Base-by-base conservation (phyloP, 1,140 invertebrate species). In the Pogonomyrmex barbatus region DNA sequence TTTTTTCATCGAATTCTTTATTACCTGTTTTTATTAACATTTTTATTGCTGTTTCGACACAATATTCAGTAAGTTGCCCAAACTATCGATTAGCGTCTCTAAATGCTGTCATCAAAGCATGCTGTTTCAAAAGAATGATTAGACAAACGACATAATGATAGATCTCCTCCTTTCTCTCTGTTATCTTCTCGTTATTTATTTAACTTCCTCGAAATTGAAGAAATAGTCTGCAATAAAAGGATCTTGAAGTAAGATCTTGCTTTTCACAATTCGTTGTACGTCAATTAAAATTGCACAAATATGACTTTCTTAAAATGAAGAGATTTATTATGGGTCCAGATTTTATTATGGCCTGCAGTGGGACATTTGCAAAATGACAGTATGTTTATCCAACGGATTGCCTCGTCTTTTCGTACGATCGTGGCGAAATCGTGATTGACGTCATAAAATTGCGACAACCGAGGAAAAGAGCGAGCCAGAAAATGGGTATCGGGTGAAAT, bases 51-150 rank as follows among this genome's bases (percentile, higher is more conserved):
- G 63, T 84, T 68, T 87, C 86, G 81, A 67, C 79, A 84, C 17
- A 67, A 24, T 33, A 45, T 68, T 62, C 30, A 67, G 54, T 70
- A 77, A 88, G 60, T 83, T 85, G 85, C 63, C 76, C 63, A 79
- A 87, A 87, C 85, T 87, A 86, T 87, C 62, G 63, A 60, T 67
- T 60, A 62, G 71, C 76, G 73, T 42, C 42, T 68, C 67, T 89
- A 89, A 90, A 82, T 56, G 85, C 85, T 58, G 73, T 54, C 88
- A 90, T 89, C 87, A 84, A 79, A 70, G 10, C 60, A 50, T 52
- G 42, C 83, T 71, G 63, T 87, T 89, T 78, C 78, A 42, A 60
- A 54, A 76, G 77, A 47, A 79, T 68, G 60, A 87, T 89, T 89
- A 89, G 76, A 81, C 54, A 39, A 79, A 77, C 62, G 52, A 71